A percentile compares a stretch with the other conserved stretches of the same genome.
Evolutionary conservation across 1,140 invertebrate species (phyloP).

Genomic region (Steinernema feltiae): DNA sequence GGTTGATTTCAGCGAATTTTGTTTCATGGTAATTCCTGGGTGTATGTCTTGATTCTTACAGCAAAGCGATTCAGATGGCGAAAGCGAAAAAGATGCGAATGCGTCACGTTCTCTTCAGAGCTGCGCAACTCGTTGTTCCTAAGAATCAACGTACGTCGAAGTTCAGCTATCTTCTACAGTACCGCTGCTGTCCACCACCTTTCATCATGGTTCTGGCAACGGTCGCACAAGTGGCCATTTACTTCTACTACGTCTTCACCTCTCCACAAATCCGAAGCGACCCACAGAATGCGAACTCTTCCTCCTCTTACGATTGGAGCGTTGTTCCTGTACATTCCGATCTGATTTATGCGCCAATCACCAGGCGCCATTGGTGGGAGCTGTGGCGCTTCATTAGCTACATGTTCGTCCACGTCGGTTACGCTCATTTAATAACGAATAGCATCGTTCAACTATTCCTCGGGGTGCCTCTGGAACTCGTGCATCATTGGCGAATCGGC

Average conservation of each 20-base stretch:
- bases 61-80: constrained; percentile 28
- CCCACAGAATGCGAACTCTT: background rate
- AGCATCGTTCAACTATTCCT: constrained; percentile 83
- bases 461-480: constrained; percentile 86
- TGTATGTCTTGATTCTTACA: background rate
- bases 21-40: constrained; percentile 26
- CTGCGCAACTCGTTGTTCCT: constrained; percentile 35
- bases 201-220: constrained; percentile 31
- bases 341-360: constrained; percentile 83
- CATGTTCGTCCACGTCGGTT: constrained; percentile 92
- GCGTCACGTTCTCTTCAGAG: constrained; percentile 31
- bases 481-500: constrained; percentile 66
- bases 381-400: constrained; percentile 86
- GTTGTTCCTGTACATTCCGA: constrained; percentile 48
- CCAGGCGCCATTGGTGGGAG: constrained; percentile 67
- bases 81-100: constrained; percentile 31
- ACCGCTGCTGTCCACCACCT: constrained; percentile 33
- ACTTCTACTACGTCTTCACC: constrained; percentile 37
- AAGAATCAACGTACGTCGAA: constrained; percentile 22
- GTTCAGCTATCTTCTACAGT: constrained; percentile 35
- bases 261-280: background rate
- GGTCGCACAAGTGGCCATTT: constrained; percentile 31
- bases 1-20: constrained; percentile 41
- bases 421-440: constrained; percentile 76
- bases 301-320: background rate